A percentile compares a stretch with the other conserved stretches of the same genome.
These are phyloP conservation scores for Lycodopsis pacificus DNA, from an alignment of 2,797 vertebrate species.

Conservation along the genomic window DNA sequence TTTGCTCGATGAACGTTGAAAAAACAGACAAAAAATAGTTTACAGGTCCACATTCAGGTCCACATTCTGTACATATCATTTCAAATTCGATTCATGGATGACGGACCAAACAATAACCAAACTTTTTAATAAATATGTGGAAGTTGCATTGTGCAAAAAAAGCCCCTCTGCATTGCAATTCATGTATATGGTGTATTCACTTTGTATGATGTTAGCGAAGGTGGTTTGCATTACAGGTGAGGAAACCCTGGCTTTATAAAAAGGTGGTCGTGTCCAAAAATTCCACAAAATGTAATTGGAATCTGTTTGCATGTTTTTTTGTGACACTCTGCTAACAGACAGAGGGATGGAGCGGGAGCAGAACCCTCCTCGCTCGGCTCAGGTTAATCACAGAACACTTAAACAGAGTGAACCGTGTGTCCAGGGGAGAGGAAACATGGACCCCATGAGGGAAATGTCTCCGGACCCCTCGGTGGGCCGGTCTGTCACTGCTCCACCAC, in stretches of 20 bases:
- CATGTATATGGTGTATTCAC: not conserved
- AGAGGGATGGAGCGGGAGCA: not conserved
- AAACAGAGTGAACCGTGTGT: not conserved
- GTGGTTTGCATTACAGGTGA: not conserved
- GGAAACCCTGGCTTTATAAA: not conserved
- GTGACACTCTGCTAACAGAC: not conserved
- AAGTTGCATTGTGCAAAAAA: not conserved
- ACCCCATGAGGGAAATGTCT: not conserved
- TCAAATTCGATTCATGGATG: not conserved
- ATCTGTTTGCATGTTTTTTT: not conserved
- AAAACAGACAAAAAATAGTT: not conserved
- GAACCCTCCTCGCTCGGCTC: not conserved
- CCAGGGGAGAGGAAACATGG: not conserved
- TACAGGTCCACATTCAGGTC: no score
- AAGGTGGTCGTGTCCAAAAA: not conserved
- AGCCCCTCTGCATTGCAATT: not conserved
- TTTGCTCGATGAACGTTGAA: not conserved
- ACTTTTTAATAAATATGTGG: not conserved
- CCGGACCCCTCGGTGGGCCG: not conserved
- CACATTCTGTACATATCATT: not conserved
- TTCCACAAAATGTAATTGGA: not conserved
- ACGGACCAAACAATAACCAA: not conserved
- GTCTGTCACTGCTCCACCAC: conserved; percentile 35
- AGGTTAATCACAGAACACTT: not conserved
- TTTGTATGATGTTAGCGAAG: not conserved